Evolutionary conservation across 2,797 vertebrate species (phyloP), one percentile per base, ranked within the genome.

Genomic region (Halcyon leucocephala): DNA sequence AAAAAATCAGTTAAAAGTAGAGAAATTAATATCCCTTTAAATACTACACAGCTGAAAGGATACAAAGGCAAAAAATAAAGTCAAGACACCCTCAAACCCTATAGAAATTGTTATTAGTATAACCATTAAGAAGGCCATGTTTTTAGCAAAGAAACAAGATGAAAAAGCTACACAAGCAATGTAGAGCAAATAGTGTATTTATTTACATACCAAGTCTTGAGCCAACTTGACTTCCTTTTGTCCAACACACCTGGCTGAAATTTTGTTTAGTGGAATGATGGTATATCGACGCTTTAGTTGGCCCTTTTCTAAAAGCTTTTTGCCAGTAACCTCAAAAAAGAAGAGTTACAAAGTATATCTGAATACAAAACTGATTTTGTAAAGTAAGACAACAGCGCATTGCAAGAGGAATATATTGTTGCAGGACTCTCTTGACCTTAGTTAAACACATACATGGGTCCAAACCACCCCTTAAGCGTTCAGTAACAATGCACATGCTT

Each of bases 181-280:
- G 79, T 2, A 64, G 3, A 7, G 18, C n/a, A 79, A 92, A 66
- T 9, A 76, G 1, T 8, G 2, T 8, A 58, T 77, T 82, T 58
- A 60, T 76, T 58, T n/a, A 95, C 98, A 98, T 98, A 99, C 99
- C 98, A 99, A 97, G 51, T 48, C 97, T 97, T 99, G 99, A 79
- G 99, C 99, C 4, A 98, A 46, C 11, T 91, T 98, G 82, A 99
- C 94, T 10, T 95, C 98, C 69, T 92, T 95, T 92, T 97, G 96
- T 86, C 95, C 97, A 77, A 99, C 93, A 33, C 98, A 98, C 21
- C 93, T 98, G 54, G 99, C 98, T 86, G 99, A 98, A 97, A 99
- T 99, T 97, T 99, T 99, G 97, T 99, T 99, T n/a, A 99, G 98
- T 60, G 99, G 99, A 95, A 99, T 99, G 96, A 99, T 99, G 71